Evolutionary conservation across 2,797 vertebrate genomes (phyloP), one percentile per base, ranked within the genome.

Genomic region (Crocodylus rhombifer): DNA sequence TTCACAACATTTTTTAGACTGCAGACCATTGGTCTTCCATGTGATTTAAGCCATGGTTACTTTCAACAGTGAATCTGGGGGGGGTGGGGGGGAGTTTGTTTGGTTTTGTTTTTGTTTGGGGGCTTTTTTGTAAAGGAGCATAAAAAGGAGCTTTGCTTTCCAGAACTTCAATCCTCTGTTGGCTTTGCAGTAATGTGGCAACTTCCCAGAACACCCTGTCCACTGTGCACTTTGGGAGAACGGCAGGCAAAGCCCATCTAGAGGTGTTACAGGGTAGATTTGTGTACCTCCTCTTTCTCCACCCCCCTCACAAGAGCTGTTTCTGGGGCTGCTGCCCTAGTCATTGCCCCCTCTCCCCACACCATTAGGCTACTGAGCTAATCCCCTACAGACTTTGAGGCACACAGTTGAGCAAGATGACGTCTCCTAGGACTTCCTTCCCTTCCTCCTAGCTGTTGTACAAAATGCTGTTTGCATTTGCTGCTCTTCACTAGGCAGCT

Each of bases 41-140:
- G 42, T 82, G 13, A 63, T 75, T 85, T 82, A 92, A 96, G 90
- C 90, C 88, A 84, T 86, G 7, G 93, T 94, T 94, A 94, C 90
- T 91, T 93, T 85, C 77, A 5, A 65, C 65, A 78, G 89, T 88
- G 76, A 93, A 91, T 94, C 86, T 30, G 30, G 30, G 30, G 30
- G 30, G 51, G 30, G 30, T 3, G 30, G 30, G 51, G 42, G 42
- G 42, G 42, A 42, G 7, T 42, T 42, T 42, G 42, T 9, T 42
- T 42, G 42, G 42, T 42, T 42, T 42, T 42, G 42, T 42, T 42
- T 42, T 42, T 42, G 42, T 42, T 42, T 42, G 42, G 42, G 42
- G 42, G 42, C 42, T 84, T 61, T 57, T 69, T 61, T 36, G 15
- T 55, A 88, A 93, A 87, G 30, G 73, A 13, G 74, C 88, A 62